phyloP scores from a whole-genome alignment of 2,888 invertebrate species.

The Drosophila mulleri region DNA sequence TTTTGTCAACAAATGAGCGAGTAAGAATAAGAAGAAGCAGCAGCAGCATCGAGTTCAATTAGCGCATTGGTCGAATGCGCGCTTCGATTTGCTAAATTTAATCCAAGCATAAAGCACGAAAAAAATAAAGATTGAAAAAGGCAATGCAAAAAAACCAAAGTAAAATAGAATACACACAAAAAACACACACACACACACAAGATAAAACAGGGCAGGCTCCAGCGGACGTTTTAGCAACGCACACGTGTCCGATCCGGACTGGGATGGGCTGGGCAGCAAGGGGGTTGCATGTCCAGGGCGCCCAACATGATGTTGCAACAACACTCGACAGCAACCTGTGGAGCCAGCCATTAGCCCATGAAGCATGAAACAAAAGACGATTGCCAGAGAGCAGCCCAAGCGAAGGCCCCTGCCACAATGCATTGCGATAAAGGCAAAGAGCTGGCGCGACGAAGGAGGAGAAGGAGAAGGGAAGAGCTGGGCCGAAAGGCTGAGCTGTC shows the following conservation, averaged over 20 bases:
- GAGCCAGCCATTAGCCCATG: constrained; percentile 73
- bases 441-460: constrained; percentile 6
- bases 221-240: constrained; percentile 80
- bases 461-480: neutral
- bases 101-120: constrained; percentile 77
- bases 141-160: constrained; percentile 17
- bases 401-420: constrained; percentile 68
- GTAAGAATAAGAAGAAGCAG: constrained; percentile 20
- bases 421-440: constrained; percentile 69
- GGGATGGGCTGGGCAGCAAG: constrained; percentile 5
- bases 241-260: constrained; percentile 65
- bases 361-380: constrained; percentile 77
- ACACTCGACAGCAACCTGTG: constrained; percentile 78
- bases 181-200: neutral
- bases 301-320: constrained; percentile 76
- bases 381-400: constrained; percentile 9
- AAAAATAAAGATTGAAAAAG: constrained; percentile 23
- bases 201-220: constrained; percentile 8
- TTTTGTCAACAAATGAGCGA: constrained; percentile 53
- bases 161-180: constrained; percentile 34
- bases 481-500: neutral
- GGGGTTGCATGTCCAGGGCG: constrained; percentile 58
- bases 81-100: constrained; percentile 80
- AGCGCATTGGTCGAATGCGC: constrained; percentile 61
- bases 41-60: constrained; percentile 65